Conservation (phyloP, 2,888 invertebrate genomes). For the Stenchaetothrips biformis region DNA sequence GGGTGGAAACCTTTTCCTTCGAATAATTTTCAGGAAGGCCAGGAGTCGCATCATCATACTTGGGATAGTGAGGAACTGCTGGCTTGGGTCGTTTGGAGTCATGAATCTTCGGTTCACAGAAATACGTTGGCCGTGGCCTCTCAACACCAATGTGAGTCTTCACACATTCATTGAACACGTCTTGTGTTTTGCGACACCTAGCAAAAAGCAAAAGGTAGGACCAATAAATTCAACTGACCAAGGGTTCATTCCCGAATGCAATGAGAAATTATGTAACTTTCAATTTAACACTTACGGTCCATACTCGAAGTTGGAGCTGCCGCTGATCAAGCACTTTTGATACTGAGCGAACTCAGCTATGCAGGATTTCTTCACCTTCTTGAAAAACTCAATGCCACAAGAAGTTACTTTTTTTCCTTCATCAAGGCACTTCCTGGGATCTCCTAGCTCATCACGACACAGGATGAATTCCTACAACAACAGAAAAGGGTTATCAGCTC, state of each 20-base stretch:
- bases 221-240: slow-evolving; percentile 27
- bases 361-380: slow-evolving; percentile 77
- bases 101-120: slow-evolving; percentile 64
- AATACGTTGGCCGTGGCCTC: slow-evolving; percentile 78
- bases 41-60: slow-evolving; percentile 68
- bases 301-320: slow-evolving; percentile 62
- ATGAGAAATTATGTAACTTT: slow-evolving; percentile 27
- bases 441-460: slow-evolving; percentile 72
- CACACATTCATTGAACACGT: slow-evolving; percentile 76
- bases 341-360: slow-evolving; percentile 78
- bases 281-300: slow-evolving; percentile 54
- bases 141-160: slow-evolving; percentile 72
- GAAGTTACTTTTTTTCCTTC: slow-evolving; percentile 89
- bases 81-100: slow-evolving; percentile 64
- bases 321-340: slow-evolving; percentile 78
- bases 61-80: slow-evolving; percentile 53
- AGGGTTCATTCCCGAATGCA: slow-evolving; percentile 8
- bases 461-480: slow-evolving; percentile 80
- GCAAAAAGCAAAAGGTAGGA: slow-evolving; percentile 38
- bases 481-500: not conserved
- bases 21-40: slow-evolving; percentile 50
- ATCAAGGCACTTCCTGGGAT: slow-evolving; percentile 78
- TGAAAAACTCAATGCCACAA: slow-evolving; percentile 87
- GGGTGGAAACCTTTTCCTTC: slow-evolving; percentile 28
- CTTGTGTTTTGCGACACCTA: slow-evolving; percentile 87